Percentiles rank a stretch among this genome's conserved stretches.
Evolutionary conservation across 2,113 vertebrate species (phyloP).

Genomic region (Melanerpes aurifrons): DNA sequence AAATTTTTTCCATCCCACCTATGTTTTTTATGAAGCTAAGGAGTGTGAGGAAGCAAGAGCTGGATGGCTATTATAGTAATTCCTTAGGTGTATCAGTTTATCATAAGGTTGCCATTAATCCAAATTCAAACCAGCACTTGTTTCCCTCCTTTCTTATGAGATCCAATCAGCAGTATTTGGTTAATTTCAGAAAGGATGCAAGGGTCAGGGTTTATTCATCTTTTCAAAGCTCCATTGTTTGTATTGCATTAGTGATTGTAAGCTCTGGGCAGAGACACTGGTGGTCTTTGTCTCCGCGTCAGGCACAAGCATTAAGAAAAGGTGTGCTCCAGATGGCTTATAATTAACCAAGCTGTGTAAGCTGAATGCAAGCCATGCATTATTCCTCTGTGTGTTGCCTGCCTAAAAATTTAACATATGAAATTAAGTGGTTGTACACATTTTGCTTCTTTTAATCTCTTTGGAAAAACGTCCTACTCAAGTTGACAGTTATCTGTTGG

Average conservation of each 20-base stretch:
- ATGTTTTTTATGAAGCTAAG: not conserved
- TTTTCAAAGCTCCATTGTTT: not conserved
- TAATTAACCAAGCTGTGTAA: not conserved
- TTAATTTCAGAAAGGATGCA: not conserved
- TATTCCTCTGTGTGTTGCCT: not conserved
- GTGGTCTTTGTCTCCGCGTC: not conserved
- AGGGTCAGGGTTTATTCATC: not conserved
- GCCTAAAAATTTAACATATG: not conserved
- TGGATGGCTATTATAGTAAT: not conserved
- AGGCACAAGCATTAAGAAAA: not conserved
- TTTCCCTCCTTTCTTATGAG: not conserved
- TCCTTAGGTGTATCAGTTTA: not conserved
- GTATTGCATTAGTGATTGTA: not conserved
- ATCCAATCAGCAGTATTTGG: not conserved
- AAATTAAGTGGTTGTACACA: not conserved
- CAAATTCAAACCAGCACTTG: not conserved
- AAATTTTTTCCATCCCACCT: not conserved
- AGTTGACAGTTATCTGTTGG: not conserved
- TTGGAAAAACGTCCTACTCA: not conserved
- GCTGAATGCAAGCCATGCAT: not conserved
- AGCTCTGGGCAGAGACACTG: not conserved
- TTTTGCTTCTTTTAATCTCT: not conserved
- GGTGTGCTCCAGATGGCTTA: not conserved
- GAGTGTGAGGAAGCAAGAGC: not conserved
- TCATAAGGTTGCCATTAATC: not conserved